phyloP scores from a whole-genome alignment of 2,113 vertebrate species.

The Arizona elegans region DNA sequence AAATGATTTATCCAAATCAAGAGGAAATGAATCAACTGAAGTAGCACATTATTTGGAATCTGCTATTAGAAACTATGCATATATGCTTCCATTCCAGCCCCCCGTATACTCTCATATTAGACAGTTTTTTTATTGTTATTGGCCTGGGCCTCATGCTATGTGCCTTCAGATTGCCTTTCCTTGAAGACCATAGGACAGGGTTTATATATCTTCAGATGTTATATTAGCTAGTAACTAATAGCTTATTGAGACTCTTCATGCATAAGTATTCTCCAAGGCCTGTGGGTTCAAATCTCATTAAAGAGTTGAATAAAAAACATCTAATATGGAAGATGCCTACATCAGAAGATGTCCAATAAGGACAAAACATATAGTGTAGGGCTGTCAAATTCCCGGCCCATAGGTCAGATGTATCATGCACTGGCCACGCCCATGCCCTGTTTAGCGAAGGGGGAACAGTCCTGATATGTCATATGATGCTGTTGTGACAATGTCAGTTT shows the following conservation, averaged over 20 bases:
- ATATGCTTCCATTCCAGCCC: not conserved
- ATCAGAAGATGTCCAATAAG: not conserved
- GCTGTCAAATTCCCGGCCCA: too few species aligned
- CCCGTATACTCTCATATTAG: not conserved
- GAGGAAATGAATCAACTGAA: not conserved
- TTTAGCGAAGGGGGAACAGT: too few species aligned
- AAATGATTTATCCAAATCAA: not conserved
- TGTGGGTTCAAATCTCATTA: not conserved
- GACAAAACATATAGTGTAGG: not conserved
- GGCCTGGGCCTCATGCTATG: not conserved
- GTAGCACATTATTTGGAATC: not conserved
- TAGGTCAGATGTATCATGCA: too few species aligned
- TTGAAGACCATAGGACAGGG: not conserved
- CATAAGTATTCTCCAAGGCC: not conserved
- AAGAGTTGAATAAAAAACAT: not conserved
- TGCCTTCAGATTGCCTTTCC: not conserved
- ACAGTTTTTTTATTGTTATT: not conserved
- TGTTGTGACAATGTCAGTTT: too few species aligned
- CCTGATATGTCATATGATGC: too few species aligned
- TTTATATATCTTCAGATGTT: not conserved
- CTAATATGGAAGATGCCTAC: not conserved
- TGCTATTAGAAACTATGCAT: not conserved
- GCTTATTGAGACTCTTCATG: not conserved
- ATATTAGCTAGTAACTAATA: not conserved
- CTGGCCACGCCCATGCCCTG: too few species aligned